Conservation (phyloP, 2,888 invertebrate species). For the Dryobota labecula region DNA sequence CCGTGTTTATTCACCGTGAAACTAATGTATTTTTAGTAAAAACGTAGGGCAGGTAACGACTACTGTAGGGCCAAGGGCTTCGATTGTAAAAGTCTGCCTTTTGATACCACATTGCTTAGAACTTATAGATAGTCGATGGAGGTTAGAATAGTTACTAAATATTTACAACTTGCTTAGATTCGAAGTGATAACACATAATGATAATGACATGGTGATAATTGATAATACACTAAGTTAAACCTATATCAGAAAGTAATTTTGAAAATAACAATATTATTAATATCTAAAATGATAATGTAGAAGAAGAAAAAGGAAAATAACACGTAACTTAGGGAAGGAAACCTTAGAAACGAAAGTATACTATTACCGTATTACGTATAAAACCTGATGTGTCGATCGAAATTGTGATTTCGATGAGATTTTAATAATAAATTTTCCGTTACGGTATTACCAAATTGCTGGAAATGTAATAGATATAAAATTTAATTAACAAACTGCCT, state of each 20-base stretch:
- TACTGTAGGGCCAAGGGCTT: slow-evolving; percentile 85
- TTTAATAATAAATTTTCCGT: slow-evolving; percentile 40
- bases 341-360: slow-evolving; percentile 13
- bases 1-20: slow-evolving; percentile 86
- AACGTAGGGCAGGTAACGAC: slow-evolving; percentile 86
- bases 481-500: slow-evolving; percentile 17
- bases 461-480: slow-evolving; percentile 25
- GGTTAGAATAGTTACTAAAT: slow-evolving; percentile 27
- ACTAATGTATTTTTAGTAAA: slow-evolving; percentile 88
- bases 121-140: slow-evolving; percentile 19
- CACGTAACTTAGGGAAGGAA: slow-evolving; percentile 13
- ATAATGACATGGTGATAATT: no score
- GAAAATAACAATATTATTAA: neutral
- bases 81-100: slow-evolving; percentile 67
- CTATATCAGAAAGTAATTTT: neutral
- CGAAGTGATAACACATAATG: neutral
- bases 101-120: slow-evolving; percentile 48
- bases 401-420: slow-evolving; percentile 38
- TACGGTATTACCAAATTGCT: slow-evolving; percentile 30
- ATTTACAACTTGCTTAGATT: slow-evolving; percentile 2
- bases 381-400: slow-evolving; percentile 17
- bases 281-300: neutral
- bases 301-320: neutral
- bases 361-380: slow-evolving; percentile 37
- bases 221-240: neutral